phyloP scores from a whole-genome alignment of 2,113 vertebrate species.

The Pterocles orientalis region DNA sequence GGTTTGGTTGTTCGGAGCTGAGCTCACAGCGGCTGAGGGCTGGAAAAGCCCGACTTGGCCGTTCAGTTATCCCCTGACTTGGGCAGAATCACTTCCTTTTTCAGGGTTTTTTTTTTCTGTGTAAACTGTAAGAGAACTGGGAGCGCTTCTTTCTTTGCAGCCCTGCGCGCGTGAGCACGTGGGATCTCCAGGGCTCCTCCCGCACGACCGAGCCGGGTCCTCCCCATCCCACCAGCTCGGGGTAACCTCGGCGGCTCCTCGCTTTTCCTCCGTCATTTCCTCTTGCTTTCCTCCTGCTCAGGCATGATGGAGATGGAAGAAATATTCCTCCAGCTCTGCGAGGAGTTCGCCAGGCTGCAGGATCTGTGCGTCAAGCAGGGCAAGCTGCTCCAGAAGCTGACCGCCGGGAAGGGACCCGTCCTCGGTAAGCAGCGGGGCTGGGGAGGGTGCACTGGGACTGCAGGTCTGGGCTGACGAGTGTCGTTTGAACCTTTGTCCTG shows the following conservation, averaged over 20 bases:
- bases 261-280: accelerated
- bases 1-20: not conserved
- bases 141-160: not conserved
- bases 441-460: accelerated
- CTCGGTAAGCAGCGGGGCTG: not conserved
- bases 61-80: not conserved
- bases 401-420: not conserved
- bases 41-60: not conserved
- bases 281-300: not conserved
- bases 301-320: conserved; percentile 71
- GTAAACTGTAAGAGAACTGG: not conserved
- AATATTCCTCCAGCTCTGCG: conserved; percentile 74
- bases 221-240: not conserved
- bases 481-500: too few species aligned
- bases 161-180: accelerated
- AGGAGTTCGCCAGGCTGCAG: conserved; percentile 76
- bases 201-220: accelerated
- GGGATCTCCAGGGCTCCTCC: not conserved
- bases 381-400: conserved; percentile 77
- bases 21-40: accelerated
- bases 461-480: not conserved
- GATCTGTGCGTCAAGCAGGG: conserved; percentile 80
- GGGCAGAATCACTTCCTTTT: not conserved
- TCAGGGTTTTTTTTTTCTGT: not conserved
- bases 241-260: not conserved